Percentiles rank a stretch among this genome's conserved stretches.
These are phyloP conservation scores for Thamnaconus septentrionalis DNA, from an alignment of 2,113 vertebrate species.

Conservation along the genomic window DNA sequence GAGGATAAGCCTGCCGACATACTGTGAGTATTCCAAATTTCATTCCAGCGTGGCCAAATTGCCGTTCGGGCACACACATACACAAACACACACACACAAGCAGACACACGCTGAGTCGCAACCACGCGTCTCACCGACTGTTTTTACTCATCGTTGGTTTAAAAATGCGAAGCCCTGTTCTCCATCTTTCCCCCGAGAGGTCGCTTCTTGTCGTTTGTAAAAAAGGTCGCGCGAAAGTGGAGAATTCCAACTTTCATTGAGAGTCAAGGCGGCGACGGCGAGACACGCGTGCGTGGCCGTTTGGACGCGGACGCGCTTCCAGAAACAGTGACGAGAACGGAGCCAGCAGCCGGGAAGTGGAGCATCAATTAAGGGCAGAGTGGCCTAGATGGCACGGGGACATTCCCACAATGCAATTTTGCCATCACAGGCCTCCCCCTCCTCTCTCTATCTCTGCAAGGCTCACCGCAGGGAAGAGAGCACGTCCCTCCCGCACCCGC, in stretches of 20 bases:
- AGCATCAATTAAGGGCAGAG: constrained; percentile 78
- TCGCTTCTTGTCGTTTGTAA: no score
- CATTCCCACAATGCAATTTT: constrained; percentile 63
- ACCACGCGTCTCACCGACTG: no score
- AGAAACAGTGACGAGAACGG: constrained; percentile 63
- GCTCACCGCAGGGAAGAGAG: not conserved
- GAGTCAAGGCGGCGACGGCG: no score
- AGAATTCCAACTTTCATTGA: no score
- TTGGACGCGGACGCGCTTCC: constrained; percentile 15
- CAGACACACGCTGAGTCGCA: no score
- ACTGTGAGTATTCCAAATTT: constrained; percentile 4
- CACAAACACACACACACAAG: not conserved
- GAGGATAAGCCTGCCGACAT: constrained; percentile 17
- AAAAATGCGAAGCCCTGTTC: no score
- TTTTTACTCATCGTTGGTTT: no score
- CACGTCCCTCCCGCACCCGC: not conserved
- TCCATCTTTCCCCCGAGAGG: no score
- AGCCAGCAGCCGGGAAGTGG: constrained; percentile 70
- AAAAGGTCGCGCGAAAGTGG: no score
- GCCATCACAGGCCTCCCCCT: constrained; percentile 20
- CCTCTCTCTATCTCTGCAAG: not conserved
- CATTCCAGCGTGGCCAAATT: not conserved
- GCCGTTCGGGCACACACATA: not conserved
- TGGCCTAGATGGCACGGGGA: constrained; percentile 66
- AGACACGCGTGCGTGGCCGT: no score